Evolutionary conservation across 2,113 vertebrate genomes (phyloP).

Genomic region (Dolichallabes microphthalmus): DNA sequence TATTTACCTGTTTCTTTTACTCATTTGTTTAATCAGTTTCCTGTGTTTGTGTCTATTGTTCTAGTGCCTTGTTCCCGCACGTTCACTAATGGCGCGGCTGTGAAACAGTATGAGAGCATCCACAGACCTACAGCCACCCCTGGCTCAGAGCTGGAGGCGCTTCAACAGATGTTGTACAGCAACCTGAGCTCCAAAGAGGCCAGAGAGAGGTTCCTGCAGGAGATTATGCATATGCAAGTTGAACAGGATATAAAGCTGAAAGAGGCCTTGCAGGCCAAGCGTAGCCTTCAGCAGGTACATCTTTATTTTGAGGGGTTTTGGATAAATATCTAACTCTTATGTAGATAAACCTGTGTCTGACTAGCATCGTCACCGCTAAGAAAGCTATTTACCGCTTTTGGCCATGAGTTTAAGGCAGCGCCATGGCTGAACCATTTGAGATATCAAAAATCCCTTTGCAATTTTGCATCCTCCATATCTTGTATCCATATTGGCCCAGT

Average conservation of each 20-base stretch:
- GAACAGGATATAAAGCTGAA: slow-evolving; percentile 94
- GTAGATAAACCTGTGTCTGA: neutral
- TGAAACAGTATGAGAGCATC: slow-evolving; percentile 51
- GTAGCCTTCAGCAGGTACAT: slow-evolving; percentile 92
- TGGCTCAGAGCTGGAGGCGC: slow-evolving; percentile 81
- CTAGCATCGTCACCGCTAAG: neutral
- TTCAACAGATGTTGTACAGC: slow-evolving; percentile 86
- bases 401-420: too few species aligned
- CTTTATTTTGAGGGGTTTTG: too few species aligned
- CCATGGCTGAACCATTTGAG: too few species aligned
- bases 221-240: slow-evolving; percentile 90
- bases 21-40: neutral
- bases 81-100: slow-evolving; percentile 77
- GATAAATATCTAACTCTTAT: too few species aligned
- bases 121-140: slow-evolving; percentile 59
- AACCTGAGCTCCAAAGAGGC: slow-evolving; percentile 90
- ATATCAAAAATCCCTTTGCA: too few species aligned
- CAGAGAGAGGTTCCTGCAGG: slow-evolving; percentile 93
- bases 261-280: slow-evolving; percentile 89
- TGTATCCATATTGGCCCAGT: too few species aligned
- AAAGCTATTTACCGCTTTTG: too few species aligned
- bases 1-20: neutral
- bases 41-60: slow-evolving; percentile 35
- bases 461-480: too few species aligned
- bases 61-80: slow-evolving; percentile 82